Conservation (phyloP, 2,113 vertebrate species). For the Edolisoma coerulescens region DNA sequence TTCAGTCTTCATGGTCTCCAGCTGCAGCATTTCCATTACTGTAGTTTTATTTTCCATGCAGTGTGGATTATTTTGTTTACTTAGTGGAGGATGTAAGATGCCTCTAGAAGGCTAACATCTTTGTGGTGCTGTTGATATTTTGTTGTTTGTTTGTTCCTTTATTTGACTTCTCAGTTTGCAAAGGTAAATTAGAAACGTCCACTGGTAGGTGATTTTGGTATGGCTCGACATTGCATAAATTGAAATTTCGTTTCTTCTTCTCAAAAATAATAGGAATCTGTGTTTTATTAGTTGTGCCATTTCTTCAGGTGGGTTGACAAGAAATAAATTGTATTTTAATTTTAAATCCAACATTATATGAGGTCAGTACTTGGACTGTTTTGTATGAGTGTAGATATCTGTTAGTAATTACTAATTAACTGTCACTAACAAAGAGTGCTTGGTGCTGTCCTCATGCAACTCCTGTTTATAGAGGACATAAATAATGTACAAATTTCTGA, state of each 20-base stretch:
- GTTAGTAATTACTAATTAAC: not conserved
- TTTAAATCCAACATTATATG: not conserved
- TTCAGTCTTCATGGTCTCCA: not conserved
- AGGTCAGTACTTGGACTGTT: not conserved
- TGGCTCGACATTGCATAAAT: accelerated
- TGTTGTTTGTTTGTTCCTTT: not conserved
- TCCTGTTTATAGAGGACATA: not conserved
- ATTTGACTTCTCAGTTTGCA: not conserved
- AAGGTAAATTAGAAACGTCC: not conserved
- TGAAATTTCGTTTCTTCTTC: not conserved
- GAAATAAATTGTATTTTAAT: not conserved
- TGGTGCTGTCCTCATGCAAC: not conserved
- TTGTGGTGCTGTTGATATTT: not conserved
- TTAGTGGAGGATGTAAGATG: not conserved
- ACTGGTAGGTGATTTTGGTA: not conserved
- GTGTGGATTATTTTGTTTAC: not conserved
- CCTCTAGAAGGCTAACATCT: not conserved
- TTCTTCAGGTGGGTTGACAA: not conserved
- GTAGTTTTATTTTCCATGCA: not conserved
- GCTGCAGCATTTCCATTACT: not conserved
- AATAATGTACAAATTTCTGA: not conserved
- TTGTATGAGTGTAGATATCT: not conserved
- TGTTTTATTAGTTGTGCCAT: not conserved
- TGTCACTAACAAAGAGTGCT: not conserved
- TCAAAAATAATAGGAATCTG: not conserved